These are phyloP conservation scores for Ptychodera flava DNA, from an alignment of 35 echinoderm and acorn worm species.

Conservation along the genomic window DNA sequence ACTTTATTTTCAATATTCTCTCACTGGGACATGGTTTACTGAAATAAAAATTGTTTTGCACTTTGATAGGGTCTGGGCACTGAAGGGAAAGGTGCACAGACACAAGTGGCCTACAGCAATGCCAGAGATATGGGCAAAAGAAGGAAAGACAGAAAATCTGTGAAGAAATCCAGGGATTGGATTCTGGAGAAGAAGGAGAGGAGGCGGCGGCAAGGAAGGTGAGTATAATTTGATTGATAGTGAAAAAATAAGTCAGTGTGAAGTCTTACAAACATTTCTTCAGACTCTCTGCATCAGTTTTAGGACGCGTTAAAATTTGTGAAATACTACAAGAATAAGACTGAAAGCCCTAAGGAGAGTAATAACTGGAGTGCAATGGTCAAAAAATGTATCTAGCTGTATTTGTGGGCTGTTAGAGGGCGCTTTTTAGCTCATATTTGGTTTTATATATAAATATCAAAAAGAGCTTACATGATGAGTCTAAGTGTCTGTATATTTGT, in stretches of 20 bases:
- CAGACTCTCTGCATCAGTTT: neutral
- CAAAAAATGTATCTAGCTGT: neutral
- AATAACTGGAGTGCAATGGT: neutral
- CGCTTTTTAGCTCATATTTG: too few relatives aligned
- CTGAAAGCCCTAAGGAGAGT: neutral
- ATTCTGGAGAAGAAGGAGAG: constrained; percentile 97
- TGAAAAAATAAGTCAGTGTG: neutral
- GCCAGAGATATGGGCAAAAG: constrained; percentile 53
- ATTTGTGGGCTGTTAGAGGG: too few relatives aligned
- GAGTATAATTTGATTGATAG: constrained; percentile 11
- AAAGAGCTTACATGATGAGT: too few relatives aligned
- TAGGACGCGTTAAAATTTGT: neutral
- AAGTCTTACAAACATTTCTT: neutral
- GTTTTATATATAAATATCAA: too few relatives aligned
- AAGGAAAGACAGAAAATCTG: constrained; percentile 71
- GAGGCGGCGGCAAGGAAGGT: constrained; percentile 86
- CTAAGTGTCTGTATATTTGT: too few relatives aligned
- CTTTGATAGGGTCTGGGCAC: constrained; percentile 66
- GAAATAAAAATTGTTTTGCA: neutral
- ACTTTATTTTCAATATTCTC: too few relatives aligned
- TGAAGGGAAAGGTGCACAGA: constrained; percentile 12
- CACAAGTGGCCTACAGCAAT: constrained; percentile 57
- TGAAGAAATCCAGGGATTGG: constrained; percentile 92
- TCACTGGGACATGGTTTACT: too few relatives aligned
- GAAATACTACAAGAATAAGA: neutral